Evolutionary conservation across 2,797 vertebrate species (phyloP).

Genomic region (Macropodus opercularis): DNA sequence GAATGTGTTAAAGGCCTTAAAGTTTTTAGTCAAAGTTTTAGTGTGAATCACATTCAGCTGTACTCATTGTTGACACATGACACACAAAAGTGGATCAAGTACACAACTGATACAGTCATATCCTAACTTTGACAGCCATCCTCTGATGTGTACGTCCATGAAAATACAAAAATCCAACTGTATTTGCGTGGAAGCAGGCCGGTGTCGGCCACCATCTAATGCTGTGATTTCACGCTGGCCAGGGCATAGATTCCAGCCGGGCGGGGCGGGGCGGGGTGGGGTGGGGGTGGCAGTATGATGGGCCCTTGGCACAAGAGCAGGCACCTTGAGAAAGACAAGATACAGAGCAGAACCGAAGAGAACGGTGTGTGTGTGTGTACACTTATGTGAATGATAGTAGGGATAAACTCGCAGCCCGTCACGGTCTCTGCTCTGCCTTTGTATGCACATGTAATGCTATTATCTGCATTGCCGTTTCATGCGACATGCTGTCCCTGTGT

Average conservation of each 20-base stretch:
- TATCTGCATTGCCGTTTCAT: conserved; percentile 46
- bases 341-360: conserved; percentile 47
- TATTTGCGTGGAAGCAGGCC: conserved; percentile 5
- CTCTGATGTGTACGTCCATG: too few species aligned
- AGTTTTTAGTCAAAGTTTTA: too few species aligned
- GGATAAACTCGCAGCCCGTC: too few species aligned
- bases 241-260: conserved; percentile 78
- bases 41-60: not conserved
- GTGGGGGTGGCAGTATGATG: conserved; percentile 30
- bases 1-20: not conserved
- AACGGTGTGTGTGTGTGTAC: conserved; percentile 9
- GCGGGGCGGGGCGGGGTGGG: too few species aligned
- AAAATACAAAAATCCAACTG: conserved; percentile 24
- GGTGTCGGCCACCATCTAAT: conserved; percentile 38
- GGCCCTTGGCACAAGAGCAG: conserved; percentile 48
- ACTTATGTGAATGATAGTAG: too few species aligned
- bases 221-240: conserved; percentile 51
- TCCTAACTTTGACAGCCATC: too few species aligned
- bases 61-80: not conserved
- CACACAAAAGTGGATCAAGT: not conserved
- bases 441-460: conserved; percentile 57
- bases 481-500: conserved; percentile 41
- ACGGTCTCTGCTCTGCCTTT: conserved; percentile 39
- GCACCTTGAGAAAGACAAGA: conserved; percentile 68
- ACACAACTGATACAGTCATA: not conserved